Conservation (phyloP, 2,113 vertebrate genomes). For the Chionodraco myersi region DNA sequence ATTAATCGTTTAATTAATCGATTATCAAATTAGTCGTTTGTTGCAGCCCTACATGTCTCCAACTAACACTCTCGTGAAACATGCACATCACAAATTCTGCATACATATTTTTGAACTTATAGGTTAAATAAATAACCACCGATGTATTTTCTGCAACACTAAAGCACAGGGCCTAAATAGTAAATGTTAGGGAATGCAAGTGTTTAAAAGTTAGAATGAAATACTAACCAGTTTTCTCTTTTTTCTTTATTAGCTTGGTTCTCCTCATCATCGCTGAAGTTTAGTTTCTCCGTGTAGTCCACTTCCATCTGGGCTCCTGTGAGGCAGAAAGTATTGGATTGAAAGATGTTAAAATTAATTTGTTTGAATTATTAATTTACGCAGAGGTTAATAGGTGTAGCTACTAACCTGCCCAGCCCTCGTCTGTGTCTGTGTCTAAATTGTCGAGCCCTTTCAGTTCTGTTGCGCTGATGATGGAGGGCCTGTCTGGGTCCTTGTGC, state of each 20-base stretch:
- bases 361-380: not conserved
- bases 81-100: not conserved
- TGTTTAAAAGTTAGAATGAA: not conserved
- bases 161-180: not conserved
- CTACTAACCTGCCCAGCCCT: slow-evolving; percentile 96
- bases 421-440: slow-evolving; percentile 95
- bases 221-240: slow-evolving; percentile 87
- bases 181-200: not conserved
- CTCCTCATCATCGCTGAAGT: slow-evolving; percentile 99
- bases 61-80: not conserved
- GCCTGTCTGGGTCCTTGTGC: slow-evolving; percentile 92
- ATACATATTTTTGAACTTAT: not conserved
- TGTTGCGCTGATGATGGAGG: slow-evolving; percentile 94
- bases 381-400: not conserved
- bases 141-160: not conserved
- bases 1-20: no score
- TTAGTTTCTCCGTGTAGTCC: slow-evolving; percentile 98
- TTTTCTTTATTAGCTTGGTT: slow-evolving; percentile 93
- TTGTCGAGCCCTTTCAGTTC: slow-evolving; percentile 98
- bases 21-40: no score
- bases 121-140: not conserved
- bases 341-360: not conserved
- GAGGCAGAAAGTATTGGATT: not conserved
- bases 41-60: no score
- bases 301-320: slow-evolving; percentile 98